These are phyloP conservation scores for Nematolebias whitei DNA, from an alignment of 2,113 vertebrate species.

Conservation along the genomic window DNA sequence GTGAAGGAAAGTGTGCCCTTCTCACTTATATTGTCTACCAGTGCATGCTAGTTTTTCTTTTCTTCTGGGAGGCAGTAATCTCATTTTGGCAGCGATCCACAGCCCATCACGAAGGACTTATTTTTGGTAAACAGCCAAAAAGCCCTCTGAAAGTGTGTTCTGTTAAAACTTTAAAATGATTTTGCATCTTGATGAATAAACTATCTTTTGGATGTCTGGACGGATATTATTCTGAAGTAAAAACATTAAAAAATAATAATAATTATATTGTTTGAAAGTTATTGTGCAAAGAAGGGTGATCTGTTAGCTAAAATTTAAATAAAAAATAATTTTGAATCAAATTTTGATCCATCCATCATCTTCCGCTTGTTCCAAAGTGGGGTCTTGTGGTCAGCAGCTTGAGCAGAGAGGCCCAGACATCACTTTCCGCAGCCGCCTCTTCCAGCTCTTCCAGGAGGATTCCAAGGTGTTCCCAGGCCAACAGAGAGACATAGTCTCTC, in stretches of 20 bases:
- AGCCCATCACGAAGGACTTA: slow-evolving; percentile 29
- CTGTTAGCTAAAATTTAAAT: too few species aligned
- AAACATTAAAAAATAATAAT: background rate
- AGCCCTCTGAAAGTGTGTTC: slow-evolving; percentile 24
- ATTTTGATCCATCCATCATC: too few species aligned
- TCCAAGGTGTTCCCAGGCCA: too few species aligned
- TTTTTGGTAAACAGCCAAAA: slow-evolving; percentile 42
- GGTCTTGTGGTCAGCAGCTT: too few species aligned
- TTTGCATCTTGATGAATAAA: slow-evolving; percentile 4
- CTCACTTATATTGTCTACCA: slow-evolving; percentile 9
- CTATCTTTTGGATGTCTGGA: slow-evolving; percentile 6
- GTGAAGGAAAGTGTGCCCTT: slow-evolving; percentile 17
- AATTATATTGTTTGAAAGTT: background rate
- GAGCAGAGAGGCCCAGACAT: too few species aligned
- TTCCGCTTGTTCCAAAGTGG: too few species aligned
- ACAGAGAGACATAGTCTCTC: too few species aligned
- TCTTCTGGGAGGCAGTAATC: slow-evolving; percentile 18
- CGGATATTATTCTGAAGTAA: background rate
- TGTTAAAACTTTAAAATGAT: slow-evolving; percentile 18
- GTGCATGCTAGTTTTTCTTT: slow-evolving; percentile 7
- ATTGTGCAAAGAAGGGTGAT: background rate
- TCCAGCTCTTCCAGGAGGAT: too few species aligned
- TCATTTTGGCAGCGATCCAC: slow-evolving; percentile 39
- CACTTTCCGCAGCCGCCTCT: too few species aligned
- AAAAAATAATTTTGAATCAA: background rate